Evolutionary conservation across 2,797 vertebrate genomes (phyloP), one percentile per base, ranked within the genome.

Genomic region (Melanogrammus aeglefinus): DNA sequence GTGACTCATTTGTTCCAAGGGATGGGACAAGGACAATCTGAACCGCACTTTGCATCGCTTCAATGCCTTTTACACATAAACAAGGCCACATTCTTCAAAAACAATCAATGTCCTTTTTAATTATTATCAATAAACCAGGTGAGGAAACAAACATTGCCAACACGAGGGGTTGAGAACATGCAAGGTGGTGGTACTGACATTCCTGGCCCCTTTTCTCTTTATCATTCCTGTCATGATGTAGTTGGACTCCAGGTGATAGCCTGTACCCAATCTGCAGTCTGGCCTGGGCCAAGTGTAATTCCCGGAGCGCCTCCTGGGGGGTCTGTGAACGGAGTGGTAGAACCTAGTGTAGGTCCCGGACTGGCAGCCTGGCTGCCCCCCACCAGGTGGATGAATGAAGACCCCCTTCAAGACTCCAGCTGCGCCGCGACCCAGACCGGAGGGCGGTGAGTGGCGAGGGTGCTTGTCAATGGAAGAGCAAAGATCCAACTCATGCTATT

Each of bases 351-450:
- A 75, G 44, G 39, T 33, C 44, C 76, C 0, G 9, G 35, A 74
- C 83, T 16, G 87, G 94, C 94, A 93, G 95, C 94, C 92, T 87
- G 91, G 95, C 95, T 95, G 94, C 95, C 94, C 94, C 91, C 92
- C 63, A 82, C 92, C 92, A 95, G 93, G 93, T 96, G 96, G 94
- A 96, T 96, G 96, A 97, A 97, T 97, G 96, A 97, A 97, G 96
- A 97, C 96, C 92, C 96, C 96, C 90, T 97, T 97, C 92, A 97
- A 97, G 94, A 94, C 95, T 82, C 85, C 90, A 79, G 94, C 95
- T 88, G 95, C 94, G 92, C 95, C 96, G 78, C 93, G 96, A 85
- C 94, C 96, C 90, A 94, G 95, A 94, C 92, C 95, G 85, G 96
- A 96, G 92, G 94, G 95, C 91, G 96, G 96, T 97, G 91, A 93